Percentiles rank a stretch among this genome's conserved stretches.
Evolutionary conservation across 2,888 invertebrate genomes (phyloP).

Genomic region (Petrophora chlorosata): DNA sequence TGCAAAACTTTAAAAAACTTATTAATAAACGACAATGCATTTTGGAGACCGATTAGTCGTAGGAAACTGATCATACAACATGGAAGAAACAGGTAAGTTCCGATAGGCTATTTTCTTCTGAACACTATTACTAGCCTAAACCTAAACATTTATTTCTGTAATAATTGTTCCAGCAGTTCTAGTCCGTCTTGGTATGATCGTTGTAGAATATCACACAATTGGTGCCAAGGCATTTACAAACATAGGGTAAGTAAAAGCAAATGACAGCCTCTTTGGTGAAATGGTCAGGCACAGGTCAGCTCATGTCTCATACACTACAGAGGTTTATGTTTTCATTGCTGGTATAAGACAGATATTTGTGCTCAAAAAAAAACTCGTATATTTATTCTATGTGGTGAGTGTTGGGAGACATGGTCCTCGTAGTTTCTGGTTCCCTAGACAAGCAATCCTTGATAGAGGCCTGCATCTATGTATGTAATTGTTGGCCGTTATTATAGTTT

Average conservation of each 20-base stretch:
- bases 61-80: conserved; percentile 3
- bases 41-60: conserved; percentile 55
- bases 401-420: too few species aligned
- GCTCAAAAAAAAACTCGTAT: too few species aligned
- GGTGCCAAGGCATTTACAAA: conserved; percentile 66
- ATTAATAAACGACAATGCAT: conserved; percentile 54
- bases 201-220: conserved; percentile 66
- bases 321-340: too few species aligned
- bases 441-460: too few species aligned
- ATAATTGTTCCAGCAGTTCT: conserved; percentile 37
- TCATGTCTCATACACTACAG: too few species aligned
- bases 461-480: too few species aligned
- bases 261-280: too few species aligned
- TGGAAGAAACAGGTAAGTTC: conserved; percentile 10
- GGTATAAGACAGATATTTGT: too few species aligned
- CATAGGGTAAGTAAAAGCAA: conserved; percentile 36
- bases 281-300: too few species aligned
- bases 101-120: neutral
- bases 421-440: too few species aligned
- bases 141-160: neutral
- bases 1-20: conserved; percentile 60
- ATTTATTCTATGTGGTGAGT: too few species aligned
- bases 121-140: neutral
- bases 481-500: too few species aligned
- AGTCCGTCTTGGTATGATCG: conserved; percentile 52